Percentiles rank a stretch among this genome's conserved stretches.
Conservation (phyloP, 1,140 invertebrate genomes). For the Brachionus manjavacas region DNA sequence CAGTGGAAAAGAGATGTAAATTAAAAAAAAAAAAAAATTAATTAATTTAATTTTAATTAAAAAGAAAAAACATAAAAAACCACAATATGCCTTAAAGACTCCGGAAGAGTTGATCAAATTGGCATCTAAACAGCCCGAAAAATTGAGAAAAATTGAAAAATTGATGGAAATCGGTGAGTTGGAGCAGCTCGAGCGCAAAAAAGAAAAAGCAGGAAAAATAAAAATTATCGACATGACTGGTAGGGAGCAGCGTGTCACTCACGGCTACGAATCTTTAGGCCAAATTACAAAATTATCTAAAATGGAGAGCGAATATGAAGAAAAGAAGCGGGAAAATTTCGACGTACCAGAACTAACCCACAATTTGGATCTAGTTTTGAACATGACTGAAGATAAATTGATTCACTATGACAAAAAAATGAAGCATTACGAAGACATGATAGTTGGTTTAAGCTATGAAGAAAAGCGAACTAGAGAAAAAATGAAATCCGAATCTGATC, state of each 20-base stretch:
- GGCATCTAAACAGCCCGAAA: slow-evolving; percentile 55
- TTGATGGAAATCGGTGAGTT: not conserved
- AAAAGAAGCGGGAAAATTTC: slow-evolving; percentile 54
- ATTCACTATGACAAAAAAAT: slow-evolving; percentile 74
- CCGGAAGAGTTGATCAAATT: slow-evolving; percentile 87
- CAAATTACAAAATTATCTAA: slow-evolving; percentile 61
- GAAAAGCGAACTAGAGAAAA: slow-evolving; percentile 67
- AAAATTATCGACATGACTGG: slow-evolving; percentile 99
- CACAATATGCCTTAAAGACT: slow-evolving; percentile 77
- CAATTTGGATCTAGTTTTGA: slow-evolving; percentile 83
- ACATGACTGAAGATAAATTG: slow-evolving; percentile 90
- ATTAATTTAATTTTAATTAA: slow-evolving; percentile 13
- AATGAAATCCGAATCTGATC: slow-evolving; percentile 69
- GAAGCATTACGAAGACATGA: slow-evolving; percentile 69
- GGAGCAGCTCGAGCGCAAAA: not conserved
- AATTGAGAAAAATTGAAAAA: slow-evolving; percentile 45
- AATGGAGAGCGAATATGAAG: slow-evolving; percentile 58
- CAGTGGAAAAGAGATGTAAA: slow-evolving; percentile 30
- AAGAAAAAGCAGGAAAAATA: slow-evolving; percentile 63
- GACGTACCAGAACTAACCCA: slow-evolving; percentile 80
- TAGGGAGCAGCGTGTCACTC: slow-evolving; percentile 75
- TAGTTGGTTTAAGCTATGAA: slow-evolving; percentile 74
- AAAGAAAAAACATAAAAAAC: slow-evolving; percentile 59
- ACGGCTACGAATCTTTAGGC: slow-evolving; percentile 80
- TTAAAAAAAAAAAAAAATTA: too few relatives aligned